These are phyloP conservation scores for Calliphora vicina DNA, from an alignment of 1,140 invertebrate genomes.

Conservation along the genomic window DNA sequence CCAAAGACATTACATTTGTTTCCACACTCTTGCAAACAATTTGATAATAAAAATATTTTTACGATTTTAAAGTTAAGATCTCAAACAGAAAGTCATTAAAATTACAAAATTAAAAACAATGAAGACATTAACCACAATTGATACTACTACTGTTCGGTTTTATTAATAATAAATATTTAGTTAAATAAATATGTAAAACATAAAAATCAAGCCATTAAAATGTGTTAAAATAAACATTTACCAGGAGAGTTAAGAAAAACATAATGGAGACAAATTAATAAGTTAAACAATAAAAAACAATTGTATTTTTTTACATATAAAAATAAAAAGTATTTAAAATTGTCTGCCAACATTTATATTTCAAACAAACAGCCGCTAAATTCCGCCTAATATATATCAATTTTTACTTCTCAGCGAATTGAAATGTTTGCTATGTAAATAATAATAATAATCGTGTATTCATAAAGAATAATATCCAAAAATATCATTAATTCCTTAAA, in stretches of 20 bases:
- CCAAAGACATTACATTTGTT: neutral
- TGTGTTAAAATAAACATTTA: neutral
- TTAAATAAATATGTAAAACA: neutral
- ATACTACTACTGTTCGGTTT: neutral
- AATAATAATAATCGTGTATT: neutral
- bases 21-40: neutral
- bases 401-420: neutral
- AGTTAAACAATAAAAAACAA: neutral
- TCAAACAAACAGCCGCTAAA: neutral
- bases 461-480: neutral
- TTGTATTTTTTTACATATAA: too few species aligned
- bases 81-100: neutral
- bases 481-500: neutral
- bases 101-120: too few species aligned
- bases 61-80: neutral
- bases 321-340: too few species aligned
- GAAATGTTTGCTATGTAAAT: neutral
- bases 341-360: neutral
- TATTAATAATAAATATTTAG: neutral
- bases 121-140: neutral
- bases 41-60: neutral
- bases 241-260: neutral
- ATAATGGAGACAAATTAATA: neutral
- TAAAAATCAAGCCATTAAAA: neutral
- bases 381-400: neutral